Base-by-base conservation (phyloP, 2,888 invertebrate species). In the Teinopalpus imperialis region DNA sequence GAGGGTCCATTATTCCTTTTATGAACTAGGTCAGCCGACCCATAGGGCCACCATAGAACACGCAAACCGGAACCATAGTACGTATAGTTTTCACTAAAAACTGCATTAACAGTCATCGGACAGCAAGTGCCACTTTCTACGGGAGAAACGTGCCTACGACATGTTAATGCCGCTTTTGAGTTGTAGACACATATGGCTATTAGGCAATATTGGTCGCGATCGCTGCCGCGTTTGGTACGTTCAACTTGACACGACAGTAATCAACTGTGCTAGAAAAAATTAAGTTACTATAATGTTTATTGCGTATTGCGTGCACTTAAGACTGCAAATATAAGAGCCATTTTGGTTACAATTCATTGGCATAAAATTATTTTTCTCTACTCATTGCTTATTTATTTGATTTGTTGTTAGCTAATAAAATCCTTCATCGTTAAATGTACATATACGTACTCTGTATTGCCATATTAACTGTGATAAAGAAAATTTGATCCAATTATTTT, bases 51-150 rank as follows among this genome's bases (percentile, higher is more conserved):
- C 60, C 57, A 59, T 64, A 57, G 48, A 58, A 32, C 66, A 66
- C 65, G 65, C 62, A 62, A 68, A 64, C 75, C 78, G 78, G 79
- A 81, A 81, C 80, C 54, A 50, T 61, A 52, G 47, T 10, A 21
- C n/a, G 16, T 52, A 55, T 57, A 53, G 63, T 72, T 73, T 74
- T 68, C 69, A 69, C 78, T 77, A 78, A 80, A 80, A 80, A 71
- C 67, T 60, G 54, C 76, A 86, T 87, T 86, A 77, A 70, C 74
- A 87, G 85, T 87, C 86, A 51, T 31, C 52, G 56, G 66, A 69
- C 75, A 73, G 53, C 78, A 66, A 66, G 72, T 70, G 69, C 78
- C 57, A 75, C 87, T 86, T 86, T 87, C 87, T 83, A 82, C 67
- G 61, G 57, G 68, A 63, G 78, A 74, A 74, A 81, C 75, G 69